Base-by-base conservation (phyloP, 1,140 invertebrate species). In the Bombus vancouverensis region DNA sequence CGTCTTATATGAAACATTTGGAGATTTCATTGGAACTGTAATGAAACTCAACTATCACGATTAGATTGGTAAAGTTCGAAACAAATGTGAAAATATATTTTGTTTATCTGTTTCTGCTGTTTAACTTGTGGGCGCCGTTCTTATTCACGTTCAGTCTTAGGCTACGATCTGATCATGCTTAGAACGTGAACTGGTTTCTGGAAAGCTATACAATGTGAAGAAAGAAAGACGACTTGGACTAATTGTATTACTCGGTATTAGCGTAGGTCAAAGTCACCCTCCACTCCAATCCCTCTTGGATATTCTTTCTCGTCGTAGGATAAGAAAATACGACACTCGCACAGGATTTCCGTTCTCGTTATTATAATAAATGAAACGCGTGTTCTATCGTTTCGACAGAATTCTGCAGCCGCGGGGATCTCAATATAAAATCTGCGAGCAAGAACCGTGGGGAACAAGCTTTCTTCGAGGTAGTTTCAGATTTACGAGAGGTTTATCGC, bases 401-500 rank as follows among this genome's bases (percentile, higher is more conserved):
- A 68, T 79, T 47, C 22, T 37, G 25, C 34, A 9, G 15, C n/a
- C 44, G 22, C 34, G 22, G 34, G 75, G 12, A 65, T 42, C 28
- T 25, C 13, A 13, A 32, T 22, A 44, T 65, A 65, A 42, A 65
- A 78, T 65, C 59, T n/a, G 28, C 39, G 28, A 6, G 18, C 57
- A 37, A n/a, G 34, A 76, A 37, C 13, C 22, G 22, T n/a, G 71
- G 28, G 59, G 62, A 78, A 32, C 18, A 34, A 78, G 59, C 76
- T 78, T 62, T 74, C 34, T 44, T 42, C 53, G 10, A 18, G 47
- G 37, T 62, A 73, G 28, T 74, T 82, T 82, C 71, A n/a, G 65
- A 82, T 72, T 82, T 73, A 53, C 32, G 72, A 28, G 44, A 44
- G 62, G 28, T 65, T 84, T 71, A 84, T 84, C 83, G 75, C 53